Evolutionary conservation across 2,888 invertebrate genomes (phyloP).

Genomic region (Orchestes rusci): DNA sequence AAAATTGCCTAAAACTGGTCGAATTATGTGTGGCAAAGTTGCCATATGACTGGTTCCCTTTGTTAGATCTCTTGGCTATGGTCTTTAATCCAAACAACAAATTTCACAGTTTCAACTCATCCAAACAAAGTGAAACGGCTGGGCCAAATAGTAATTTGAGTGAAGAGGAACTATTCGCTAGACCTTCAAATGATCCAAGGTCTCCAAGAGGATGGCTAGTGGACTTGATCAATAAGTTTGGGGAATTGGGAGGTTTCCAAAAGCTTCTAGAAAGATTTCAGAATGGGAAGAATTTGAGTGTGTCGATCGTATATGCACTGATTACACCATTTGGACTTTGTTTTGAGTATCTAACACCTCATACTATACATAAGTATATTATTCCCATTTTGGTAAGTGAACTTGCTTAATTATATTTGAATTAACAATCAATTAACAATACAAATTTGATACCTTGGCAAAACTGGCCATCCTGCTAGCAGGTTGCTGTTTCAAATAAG

Average conservation of each 20-base stretch:
- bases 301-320: conserved; percentile 72
- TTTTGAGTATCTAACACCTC: conserved; percentile 82
- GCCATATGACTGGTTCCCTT: conserved; percentile 82
- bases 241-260: conserved; percentile 82
- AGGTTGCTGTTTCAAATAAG: too few relatives aligned
- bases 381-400: conserved; percentile 81
- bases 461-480: too few relatives aligned
- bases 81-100: conserved; percentile 93
- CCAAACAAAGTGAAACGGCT: conserved; percentile 65
- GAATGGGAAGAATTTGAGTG: conserved; percentile 61
- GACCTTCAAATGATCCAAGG: conserved; percentile 71
- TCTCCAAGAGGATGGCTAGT: conserved; percentile 92
- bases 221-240: conserved; percentile 92
- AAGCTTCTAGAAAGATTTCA: conserved; percentile 78
- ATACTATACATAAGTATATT: conserved; percentile 86
- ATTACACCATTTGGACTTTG: conserved; percentile 88
- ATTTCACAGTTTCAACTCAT: conserved; percentile 83
- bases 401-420: not conserved
- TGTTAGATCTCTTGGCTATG: conserved; percentile 87
- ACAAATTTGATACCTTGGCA: too few relatives aligned
- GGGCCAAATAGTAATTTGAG: conserved; percentile 53
- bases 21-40: conserved; percentile 90
- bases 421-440: not conserved
- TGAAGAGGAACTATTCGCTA: conserved; percentile 67
- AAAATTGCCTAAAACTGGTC: conserved; percentile 86